Percentiles rank a stretch among this genome's conserved stretches.
Conservation (phyloP, 2,797 vertebrate species). For the Alauda arvensis region DNA sequence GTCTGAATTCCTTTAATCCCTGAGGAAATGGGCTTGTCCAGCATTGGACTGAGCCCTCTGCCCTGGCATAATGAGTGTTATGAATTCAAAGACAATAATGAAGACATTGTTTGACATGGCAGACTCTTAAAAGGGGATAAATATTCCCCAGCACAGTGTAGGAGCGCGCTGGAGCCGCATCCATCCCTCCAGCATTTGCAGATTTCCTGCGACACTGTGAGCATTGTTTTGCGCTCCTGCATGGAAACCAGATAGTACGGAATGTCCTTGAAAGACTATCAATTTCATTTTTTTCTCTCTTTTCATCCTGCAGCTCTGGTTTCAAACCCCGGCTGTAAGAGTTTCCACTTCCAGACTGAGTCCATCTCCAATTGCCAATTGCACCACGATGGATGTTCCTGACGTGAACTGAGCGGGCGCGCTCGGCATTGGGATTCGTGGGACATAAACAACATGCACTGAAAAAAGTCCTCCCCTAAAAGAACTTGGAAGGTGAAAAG, state of each 20-base stretch:
- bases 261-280: conserved; percentile 69
- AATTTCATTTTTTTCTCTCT: conserved; percentile 10
- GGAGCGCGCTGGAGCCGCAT: background rate
- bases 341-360: conserved; percentile 50
- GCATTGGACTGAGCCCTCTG: background rate
- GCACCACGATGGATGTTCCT: conserved; percentile 11
- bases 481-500: background rate
- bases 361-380: conserved; percentile 17
- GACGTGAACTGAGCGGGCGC: background rate
- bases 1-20: background rate
- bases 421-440: background rate
- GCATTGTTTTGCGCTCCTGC: conserved; percentile 43
- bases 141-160: background rate
- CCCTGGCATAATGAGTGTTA: background rate
- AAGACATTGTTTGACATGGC: conserved; percentile 24
- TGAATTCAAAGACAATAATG: background rate
- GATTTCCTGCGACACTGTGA: conserved; percentile 34
- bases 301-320: conserved; percentile 48
- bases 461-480: background rate
- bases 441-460: background rate
- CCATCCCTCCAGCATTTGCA: conserved; percentile 12
- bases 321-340: conserved; percentile 48
- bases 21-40: background rate
- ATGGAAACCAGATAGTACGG: conserved; percentile 52
- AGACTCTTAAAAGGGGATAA: background rate